Conservation (phyloP, 2,797 vertebrate species). For the Chrysocyon brachyurus region DNA sequence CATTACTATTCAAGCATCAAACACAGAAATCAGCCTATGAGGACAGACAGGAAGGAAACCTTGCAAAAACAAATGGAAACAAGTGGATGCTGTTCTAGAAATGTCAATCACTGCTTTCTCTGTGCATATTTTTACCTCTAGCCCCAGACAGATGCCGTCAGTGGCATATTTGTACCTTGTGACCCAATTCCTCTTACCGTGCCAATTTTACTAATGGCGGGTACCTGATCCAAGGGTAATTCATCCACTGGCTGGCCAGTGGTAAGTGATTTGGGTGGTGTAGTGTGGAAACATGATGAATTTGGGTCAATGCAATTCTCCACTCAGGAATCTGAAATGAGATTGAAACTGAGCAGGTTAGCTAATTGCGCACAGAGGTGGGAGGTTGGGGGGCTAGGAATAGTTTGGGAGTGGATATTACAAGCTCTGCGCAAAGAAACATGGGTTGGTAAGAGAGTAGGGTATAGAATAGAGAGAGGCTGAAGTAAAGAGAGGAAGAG, state of each 20-base stretch:
- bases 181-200: not conserved
- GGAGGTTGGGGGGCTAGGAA: too few species aligned
- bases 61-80: constrained; percentile 24
- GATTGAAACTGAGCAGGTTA: not conserved
- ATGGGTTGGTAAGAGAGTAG: not conserved
- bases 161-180: fast-evolving
- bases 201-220: not conserved
- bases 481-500: not conserved
- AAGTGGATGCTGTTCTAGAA: not conserved
- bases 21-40: not conserved
- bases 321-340: not conserved
- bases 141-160: not conserved
- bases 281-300: not conserved
- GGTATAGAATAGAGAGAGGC: not conserved
- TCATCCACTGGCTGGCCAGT: not conserved
- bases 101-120: not conserved
- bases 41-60: not conserved
- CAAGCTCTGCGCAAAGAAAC: not conserved
- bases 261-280: not conserved
- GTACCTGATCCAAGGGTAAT: not conserved
- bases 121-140: not conserved
- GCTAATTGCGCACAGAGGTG: not conserved
- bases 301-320: not conserved
- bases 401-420: not conserved
- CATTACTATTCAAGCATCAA: not conserved